Evolutionary conservation across 2,888 invertebrate genomes (phyloP), one percentile per base, ranked within the genome.

Genomic region (Pristionchus entomophagus): DNA sequence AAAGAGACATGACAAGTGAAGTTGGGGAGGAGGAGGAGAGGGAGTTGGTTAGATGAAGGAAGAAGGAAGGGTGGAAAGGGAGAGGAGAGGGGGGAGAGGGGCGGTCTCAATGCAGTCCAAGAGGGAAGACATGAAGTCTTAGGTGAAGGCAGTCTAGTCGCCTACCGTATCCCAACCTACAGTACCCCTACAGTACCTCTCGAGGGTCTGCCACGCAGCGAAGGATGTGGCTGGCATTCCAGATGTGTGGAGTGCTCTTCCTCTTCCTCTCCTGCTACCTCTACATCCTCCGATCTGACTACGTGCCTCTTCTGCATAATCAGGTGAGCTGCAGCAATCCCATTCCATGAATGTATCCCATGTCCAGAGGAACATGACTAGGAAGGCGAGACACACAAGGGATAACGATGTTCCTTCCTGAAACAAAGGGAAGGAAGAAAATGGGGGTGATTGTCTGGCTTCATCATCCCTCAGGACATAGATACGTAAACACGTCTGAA

Each of bases 181-280:
- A 32, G 35, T 73, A 41, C 41, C 41, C 45, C 73, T 45, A 73
- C 73, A 22, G 73, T 73, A 73, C 38, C 38, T 41, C n/a, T 17
- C 17, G 56, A 22, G 56, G 56, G 56, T 56, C 4, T 8, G 5
- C 29, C 29, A 65, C 65, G 29, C 29, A 17, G 6, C 5, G 65
- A 22, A 81, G n/a, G 14, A 84, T 84, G 83, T 84, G 62, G 65
- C 32, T 84, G 41, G 83, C 83, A 12, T 84, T 84, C 83, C 85
- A 85, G 85, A 85, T 85, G 85, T 85, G 85, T 56, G 85, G 85
- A 53, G 85, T 85, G 53, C 85, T 85, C 53, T 85, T 85, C 85
- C 85, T 85, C 51, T 85, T 85, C 85, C 73, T 85, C 51, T 85
- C 85, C 26, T 85, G 85, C 38, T 85, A 85, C 35, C 85, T 85